Evolutionary conservation across 2,797 vertebrate species (phyloP).

Genomic region (Toxotes lorentzi): DNA sequence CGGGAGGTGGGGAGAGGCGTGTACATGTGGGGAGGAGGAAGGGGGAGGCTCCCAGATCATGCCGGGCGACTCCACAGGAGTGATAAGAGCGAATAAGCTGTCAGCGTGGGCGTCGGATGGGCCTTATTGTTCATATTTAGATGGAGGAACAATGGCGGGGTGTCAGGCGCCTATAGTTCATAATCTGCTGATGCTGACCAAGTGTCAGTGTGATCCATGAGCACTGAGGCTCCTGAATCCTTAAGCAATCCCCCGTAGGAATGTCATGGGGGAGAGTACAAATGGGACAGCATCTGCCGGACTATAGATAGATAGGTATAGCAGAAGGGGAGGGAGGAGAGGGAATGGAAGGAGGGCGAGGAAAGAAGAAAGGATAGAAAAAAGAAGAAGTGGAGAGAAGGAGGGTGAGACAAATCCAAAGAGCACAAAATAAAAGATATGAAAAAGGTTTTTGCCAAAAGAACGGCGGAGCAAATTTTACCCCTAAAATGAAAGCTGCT

Average conservation of each 20-base stretch:
- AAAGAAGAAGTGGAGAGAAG: slow-evolving; percentile 34
- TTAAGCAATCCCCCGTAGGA: slow-evolving; percentile 82
- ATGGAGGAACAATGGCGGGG: slow-evolving; percentile 86
- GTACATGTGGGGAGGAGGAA: slow-evolving; percentile 51
- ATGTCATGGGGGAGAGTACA: slow-evolving; percentile 84
- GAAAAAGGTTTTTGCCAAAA: slow-evolving; percentile 48
- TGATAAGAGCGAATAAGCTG: slow-evolving; percentile 80
- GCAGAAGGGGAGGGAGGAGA: slow-evolving; percentile 62
- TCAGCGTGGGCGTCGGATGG: slow-evolving; percentile 77
- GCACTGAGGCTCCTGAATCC: slow-evolving; percentile 79
- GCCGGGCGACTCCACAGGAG: slow-evolving; percentile 72
- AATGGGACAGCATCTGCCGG: slow-evolving; percentile 85
- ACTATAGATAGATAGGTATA: slow-evolving; percentile 86
- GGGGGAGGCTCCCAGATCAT: slow-evolving; percentile 70
- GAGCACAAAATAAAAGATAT: slow-evolving; percentile 52
- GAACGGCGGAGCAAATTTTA: slow-evolving; percentile 36
- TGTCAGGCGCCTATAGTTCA: slow-evolving; percentile 86
- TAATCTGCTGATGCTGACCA: slow-evolving; percentile 89
- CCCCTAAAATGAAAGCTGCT: slow-evolving; percentile 50
- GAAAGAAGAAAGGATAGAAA: slow-evolving; percentile 48
- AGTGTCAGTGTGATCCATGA: slow-evolving; percentile 84
- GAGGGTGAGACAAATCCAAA: slow-evolving; percentile 38
- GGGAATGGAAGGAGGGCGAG: slow-evolving; percentile 58
- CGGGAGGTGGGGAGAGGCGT: slow-evolving; percentile 30
- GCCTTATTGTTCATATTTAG: slow-evolving; percentile 89